phyloP scores from a whole-genome alignment of 2,888 invertebrate species.

The Monopis laevigella region DNA sequence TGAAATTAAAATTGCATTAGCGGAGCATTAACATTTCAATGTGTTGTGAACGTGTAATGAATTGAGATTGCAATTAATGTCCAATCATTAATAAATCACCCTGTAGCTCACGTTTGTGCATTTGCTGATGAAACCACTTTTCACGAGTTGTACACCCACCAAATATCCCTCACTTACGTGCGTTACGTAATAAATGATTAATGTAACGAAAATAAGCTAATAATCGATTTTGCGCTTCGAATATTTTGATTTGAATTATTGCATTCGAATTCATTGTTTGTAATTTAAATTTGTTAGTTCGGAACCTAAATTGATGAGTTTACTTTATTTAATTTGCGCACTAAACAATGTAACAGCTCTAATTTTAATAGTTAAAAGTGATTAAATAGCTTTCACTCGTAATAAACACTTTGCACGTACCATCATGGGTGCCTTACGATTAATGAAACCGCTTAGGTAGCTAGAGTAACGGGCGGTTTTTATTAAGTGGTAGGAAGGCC shows the following conservation, averaged over 20 bases:
- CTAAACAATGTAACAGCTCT: too few relatives aligned
- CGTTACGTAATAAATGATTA: slow-evolving; percentile 4
- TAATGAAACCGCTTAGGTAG: not conserved
- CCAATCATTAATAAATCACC: not conserved
- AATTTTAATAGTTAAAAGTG: too few relatives aligned
- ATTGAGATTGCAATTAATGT: too few relatives aligned
- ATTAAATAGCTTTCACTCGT: too few relatives aligned
- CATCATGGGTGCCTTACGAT: not conserved
- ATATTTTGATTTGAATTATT: slow-evolving; percentile 4
- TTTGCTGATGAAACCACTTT: slow-evolving; percentile 12
- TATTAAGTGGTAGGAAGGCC: too few relatives aligned
- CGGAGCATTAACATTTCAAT: too few relatives aligned
- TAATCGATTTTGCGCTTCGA: slow-evolving; percentile 10
- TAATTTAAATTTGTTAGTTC: slow-evolving; percentile 3
- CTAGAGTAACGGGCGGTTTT: too few relatives aligned
- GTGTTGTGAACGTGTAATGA: too few relatives aligned
- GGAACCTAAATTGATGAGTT: too few relatives aligned
- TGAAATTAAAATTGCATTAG: too few relatives aligned
- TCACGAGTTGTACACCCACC: slow-evolving; percentile 4
- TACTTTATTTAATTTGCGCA: too few relatives aligned
- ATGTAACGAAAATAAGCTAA: slow-evolving; percentile 11
- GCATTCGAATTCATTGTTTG: slow-evolving; percentile 8
- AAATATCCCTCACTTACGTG: not conserved
- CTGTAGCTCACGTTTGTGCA: slow-evolving; percentile 2
- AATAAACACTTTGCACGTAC: too few relatives aligned